These are phyloP conservation scores for Megaptera novaeangliae DNA, from an alignment of 2,113 vertebrate genomes.

Conservation along the genomic window DNA sequence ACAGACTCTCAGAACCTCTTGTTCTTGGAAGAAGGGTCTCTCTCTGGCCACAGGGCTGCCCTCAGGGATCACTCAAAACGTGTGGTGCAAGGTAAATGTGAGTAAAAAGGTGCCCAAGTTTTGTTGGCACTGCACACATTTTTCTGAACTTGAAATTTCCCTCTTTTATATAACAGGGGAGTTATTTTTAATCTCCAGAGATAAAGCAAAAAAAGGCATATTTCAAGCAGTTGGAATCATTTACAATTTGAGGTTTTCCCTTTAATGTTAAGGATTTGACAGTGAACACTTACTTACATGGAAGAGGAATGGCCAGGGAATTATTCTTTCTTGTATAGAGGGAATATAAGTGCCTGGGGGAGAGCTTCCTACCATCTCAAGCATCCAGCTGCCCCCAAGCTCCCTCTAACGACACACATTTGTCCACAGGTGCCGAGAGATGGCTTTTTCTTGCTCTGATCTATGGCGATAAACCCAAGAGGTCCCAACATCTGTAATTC, in stretches of 20 bases:
- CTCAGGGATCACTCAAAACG: not conserved
- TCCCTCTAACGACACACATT: not conserved
- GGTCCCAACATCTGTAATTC: not conserved
- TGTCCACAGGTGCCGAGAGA: not conserved
- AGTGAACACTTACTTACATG: not conserved
- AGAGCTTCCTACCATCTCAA: not conserved
- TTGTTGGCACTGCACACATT: not conserved
- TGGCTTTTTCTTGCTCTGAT: not conserved
- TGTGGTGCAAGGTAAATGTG: rapidly evolving
- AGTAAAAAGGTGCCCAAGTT: not conserved
- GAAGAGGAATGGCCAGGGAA: not conserved
- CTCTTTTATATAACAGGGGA: not conserved
- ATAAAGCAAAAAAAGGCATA: not conserved
- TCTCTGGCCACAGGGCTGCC: not conserved
- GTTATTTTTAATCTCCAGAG: not conserved
- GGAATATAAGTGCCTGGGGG: not conserved
- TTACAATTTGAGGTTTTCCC: not conserved
- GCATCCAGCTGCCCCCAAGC: not conserved
- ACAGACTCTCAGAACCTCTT: not conserved
- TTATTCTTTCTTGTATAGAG: not conserved
- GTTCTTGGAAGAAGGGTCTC: not conserved
- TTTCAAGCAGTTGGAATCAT: not conserved
- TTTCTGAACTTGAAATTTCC: not conserved
- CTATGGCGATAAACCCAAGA: not conserved
- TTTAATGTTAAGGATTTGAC: not conserved